Percentiles rank a stretch among this genome's conserved stretches.
Evolutionary conservation across 92 coral and sea anemone genomes (phyloP).

Genomic region (Porites evermanni): DNA sequence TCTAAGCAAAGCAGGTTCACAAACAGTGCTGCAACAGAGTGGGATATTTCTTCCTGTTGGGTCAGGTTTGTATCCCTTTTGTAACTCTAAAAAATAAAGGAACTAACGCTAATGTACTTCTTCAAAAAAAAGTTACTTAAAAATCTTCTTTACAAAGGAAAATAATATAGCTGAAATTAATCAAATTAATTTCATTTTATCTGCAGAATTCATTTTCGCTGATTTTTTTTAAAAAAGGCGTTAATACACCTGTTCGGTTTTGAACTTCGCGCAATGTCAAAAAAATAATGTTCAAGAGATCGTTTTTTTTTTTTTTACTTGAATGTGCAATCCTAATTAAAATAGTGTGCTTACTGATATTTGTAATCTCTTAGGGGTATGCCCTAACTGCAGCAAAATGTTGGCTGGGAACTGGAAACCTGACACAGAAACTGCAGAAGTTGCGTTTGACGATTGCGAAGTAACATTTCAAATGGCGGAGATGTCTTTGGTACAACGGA

Average conservation of each 20-base stretch:
- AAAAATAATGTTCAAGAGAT: neutral
- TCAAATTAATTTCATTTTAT: neutral
- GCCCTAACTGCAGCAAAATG: constrained; percentile 46
- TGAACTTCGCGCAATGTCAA: neutral
- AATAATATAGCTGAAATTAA: neutral
- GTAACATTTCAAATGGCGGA: constrained; percentile 36
- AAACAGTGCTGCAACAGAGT: constrained; percentile 23
- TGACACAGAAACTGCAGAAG: constrained; percentile 17
- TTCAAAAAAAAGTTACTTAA: neutral
- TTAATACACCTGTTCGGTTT: neutral
- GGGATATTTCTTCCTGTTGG: constrained; percentile 49
- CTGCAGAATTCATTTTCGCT: too few relatives aligned
- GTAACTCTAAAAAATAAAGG: neutral
- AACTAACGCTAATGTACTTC: neutral
- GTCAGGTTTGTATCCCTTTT: constrained; percentile 21
- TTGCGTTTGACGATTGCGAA: constrained; percentile 28
- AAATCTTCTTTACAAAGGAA: neutral
- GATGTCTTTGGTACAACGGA: constrained; percentile 7
- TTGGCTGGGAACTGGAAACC: constrained; percentile 12
- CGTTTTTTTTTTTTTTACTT: constrained; percentile 4
- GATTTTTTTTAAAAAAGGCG: neutral
- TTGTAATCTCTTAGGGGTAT: constrained; percentile 25
- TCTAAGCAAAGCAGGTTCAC: constrained; percentile 13
- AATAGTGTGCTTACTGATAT: constrained; percentile 11
- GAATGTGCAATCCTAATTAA: constrained; percentile 4